Conservation (phyloP, 2,113 vertebrate genomes). For the Serinus canaria region DNA sequence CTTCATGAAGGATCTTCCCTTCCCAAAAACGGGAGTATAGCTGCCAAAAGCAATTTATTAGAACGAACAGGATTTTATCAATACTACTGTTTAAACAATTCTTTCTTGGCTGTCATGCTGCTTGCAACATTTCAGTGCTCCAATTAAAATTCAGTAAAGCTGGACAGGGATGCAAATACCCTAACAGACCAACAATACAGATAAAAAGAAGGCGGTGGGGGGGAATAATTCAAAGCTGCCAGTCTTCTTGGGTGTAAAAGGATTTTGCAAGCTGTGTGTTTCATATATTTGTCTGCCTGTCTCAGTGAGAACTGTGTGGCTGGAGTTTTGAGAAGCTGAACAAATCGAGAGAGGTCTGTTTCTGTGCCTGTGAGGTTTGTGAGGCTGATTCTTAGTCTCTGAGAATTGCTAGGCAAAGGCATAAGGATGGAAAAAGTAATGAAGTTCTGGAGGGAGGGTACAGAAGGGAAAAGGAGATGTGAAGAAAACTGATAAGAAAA, state of each 20-base stretch:
- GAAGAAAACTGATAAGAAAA: neutral
- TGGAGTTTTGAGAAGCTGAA: neutral
- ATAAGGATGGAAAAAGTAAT: neutral
- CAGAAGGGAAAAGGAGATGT: neutral
- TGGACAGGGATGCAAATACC: neutral
- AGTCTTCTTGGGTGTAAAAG: neutral
- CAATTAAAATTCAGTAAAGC: neutral
- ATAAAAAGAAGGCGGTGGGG: neutral
- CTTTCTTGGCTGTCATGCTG: neutral
- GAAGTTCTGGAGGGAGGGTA: neutral
- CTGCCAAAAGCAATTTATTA: neutral
- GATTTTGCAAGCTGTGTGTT: neutral
- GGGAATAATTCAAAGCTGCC: neutral
- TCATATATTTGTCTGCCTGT: neutral
- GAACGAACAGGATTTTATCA: neutral
- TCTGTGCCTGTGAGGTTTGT: neutral
- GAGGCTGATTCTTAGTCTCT: neutral
- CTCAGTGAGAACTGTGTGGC: neutral
- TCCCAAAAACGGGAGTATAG: neutral
- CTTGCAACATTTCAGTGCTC: neutral
- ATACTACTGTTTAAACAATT: neutral
- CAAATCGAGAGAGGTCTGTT: neutral
- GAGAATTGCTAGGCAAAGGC: neutral
- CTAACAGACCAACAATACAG: neutral
- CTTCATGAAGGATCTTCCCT: accelerated